Percentiles rank a stretch among this genome's conserved stretches.
Conservation (phyloP, 2,113 vertebrate genomes). For the Corapipo altera region DNA sequence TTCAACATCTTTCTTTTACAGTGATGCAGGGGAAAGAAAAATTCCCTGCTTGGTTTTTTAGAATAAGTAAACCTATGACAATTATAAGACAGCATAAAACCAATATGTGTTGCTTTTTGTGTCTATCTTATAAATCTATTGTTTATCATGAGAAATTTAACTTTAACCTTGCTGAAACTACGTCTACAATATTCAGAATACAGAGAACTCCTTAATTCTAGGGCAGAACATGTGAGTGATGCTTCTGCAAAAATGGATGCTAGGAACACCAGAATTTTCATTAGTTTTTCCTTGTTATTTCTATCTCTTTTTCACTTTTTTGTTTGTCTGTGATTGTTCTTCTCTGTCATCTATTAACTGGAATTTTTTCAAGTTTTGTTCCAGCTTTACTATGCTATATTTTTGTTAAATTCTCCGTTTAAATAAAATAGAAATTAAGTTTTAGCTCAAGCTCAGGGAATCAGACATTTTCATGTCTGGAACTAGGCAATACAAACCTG, state of each 20-base stretch:
- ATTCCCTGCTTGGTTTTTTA: no score
- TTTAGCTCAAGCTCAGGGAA: not conserved
- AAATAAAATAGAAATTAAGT: not conserved
- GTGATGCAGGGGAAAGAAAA: no score
- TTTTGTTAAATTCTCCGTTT: not conserved
- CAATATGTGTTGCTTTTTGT: not conserved
- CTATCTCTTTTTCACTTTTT: not conserved
- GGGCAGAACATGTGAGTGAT: not conserved
- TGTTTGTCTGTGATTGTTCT: fast-evolving
- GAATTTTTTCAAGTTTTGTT: not conserved
- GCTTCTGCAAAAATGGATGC: not conserved
- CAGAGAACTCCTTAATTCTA: not conserved
- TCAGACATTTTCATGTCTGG: not conserved
- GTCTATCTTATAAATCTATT: not conserved
- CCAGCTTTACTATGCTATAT: not conserved
- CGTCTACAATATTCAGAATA: not conserved
- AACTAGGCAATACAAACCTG: not conserved
- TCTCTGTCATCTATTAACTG: not conserved
- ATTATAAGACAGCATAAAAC: not conserved
- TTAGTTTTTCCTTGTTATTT: not conserved
- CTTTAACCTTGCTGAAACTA: not conserved
- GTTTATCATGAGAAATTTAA: not conserved
- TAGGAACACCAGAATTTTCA: not conserved
- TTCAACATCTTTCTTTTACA: no score
- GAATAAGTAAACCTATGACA: no score